A percentile compares a stretch with the other conserved stretches of the same genome.
Evolutionary conservation across 2,797 vertebrate species (phyloP).

Genomic region (Gadopsis marmoratus): DNA sequence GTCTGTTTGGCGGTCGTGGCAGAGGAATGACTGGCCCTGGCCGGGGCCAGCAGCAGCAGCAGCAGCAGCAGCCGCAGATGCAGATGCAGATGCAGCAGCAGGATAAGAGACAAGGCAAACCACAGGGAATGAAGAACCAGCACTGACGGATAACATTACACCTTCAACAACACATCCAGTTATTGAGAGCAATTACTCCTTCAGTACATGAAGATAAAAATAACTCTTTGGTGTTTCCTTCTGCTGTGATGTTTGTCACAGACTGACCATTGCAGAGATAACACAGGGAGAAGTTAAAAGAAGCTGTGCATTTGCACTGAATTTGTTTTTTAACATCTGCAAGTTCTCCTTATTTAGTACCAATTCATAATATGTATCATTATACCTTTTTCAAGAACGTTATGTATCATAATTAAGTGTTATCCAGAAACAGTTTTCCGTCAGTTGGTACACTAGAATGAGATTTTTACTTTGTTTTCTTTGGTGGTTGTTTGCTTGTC

Average conservation of each 20-base stretch:
- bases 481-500: constrained; percentile 1
- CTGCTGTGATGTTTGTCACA: constrained; percentile 38
- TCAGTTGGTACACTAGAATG: constrained; percentile 47
- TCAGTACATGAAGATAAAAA: constrained; percentile 34
- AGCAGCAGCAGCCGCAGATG: constrained; percentile 72
- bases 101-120: constrained; percentile 93
- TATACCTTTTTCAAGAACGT: constrained; percentile 23
- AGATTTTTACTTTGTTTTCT: constrained; percentile 13
- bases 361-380: neutral
- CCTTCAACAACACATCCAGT: constrained; percentile 28
- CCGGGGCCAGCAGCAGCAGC: constrained; percentile 87
- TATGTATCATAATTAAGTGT: constrained; percentile 14
- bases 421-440: neutral
- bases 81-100: constrained; percentile 73
- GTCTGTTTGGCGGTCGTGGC: constrained; percentile 86
- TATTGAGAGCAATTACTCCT: constrained; percentile 31
- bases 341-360: constrained; percentile 25
- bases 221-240: constrained; percentile 44
- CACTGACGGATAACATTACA: constrained; percentile 79
- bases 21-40: constrained; percentile 87
- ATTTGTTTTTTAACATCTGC: constrained; percentile 52
- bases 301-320: constrained; percentile 58
- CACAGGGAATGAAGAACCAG: constrained; percentile 89
- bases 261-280: constrained; percentile 27
- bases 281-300: constrained; percentile 33